These are phyloP conservation scores for Stichodactyla mertensii DNA, from an alignment of 64 coral and sea anemone species.

Conservation along the genomic window DNA sequence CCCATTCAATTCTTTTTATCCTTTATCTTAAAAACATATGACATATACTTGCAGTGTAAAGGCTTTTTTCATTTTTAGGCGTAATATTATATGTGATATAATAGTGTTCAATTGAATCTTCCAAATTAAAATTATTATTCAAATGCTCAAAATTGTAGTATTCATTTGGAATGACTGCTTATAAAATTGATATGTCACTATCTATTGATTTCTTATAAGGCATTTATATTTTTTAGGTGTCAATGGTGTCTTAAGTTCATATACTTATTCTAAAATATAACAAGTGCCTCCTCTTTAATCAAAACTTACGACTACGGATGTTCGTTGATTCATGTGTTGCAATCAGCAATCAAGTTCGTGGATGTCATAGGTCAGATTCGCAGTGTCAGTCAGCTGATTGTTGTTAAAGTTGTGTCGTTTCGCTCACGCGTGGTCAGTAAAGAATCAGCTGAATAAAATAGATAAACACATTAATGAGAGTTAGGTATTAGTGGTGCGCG, in stretches of 20 bases:
- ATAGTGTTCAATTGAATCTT: background rate
- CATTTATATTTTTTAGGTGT: background rate
- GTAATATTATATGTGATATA: background rate
- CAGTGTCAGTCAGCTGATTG: background rate
- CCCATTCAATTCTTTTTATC: no score
- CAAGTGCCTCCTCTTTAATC: background rate
- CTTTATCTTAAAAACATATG: no score
- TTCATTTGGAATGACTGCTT: background rate
- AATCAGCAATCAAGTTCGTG: background rate
- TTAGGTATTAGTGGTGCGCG: background rate
- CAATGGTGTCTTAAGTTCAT: background rate
- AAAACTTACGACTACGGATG: background rate
- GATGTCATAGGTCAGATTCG: background rate
- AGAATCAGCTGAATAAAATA: background rate
- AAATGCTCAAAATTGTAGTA: background rate
- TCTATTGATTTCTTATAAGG: background rate
- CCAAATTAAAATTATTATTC: background rate
- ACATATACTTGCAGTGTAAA: background rate
- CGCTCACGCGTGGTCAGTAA: background rate
- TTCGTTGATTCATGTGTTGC: background rate
- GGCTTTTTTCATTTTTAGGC: background rate
- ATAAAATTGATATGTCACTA: background rate
- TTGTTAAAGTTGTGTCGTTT: background rate
- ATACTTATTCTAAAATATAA: background rate
- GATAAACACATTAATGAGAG: background rate